phyloP scores from a whole-genome alignment of 2,888 invertebrate genomes.

The Diarsia brunnea region DNA sequence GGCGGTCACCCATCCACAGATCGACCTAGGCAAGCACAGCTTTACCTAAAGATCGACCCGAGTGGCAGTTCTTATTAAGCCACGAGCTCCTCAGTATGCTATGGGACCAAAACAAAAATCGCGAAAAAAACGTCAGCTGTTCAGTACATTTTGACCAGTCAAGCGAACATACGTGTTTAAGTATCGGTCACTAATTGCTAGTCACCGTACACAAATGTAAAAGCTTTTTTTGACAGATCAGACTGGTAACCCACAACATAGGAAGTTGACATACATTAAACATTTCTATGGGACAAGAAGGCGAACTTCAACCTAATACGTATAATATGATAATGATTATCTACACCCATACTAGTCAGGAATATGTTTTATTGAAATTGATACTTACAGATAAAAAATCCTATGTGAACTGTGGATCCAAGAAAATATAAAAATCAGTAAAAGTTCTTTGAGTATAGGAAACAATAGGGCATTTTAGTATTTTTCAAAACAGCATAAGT shows the following conservation, averaged over 20 bases:
- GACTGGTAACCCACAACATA: neutral
- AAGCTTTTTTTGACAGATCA: neutral
- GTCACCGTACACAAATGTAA: neutral
- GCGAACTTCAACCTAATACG: neutral
- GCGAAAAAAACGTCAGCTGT: no score
- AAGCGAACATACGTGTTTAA: no score
- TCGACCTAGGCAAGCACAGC: no score
- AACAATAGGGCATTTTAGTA: neutral
- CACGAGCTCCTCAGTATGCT: no score
- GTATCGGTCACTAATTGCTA: no score
- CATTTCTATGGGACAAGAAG: neutral
- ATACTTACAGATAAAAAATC: slow-evolving; percentile 18
- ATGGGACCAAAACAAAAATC: no score
- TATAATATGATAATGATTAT: slow-evolving; percentile 1
- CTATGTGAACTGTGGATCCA: slow-evolving; percentile 7
- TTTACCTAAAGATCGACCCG: no score
- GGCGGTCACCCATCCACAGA: no score
- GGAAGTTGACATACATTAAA: neutral
- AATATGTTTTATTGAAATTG: neutral
- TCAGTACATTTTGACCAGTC: no score
- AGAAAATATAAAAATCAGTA: slow-evolving; percentile 4
- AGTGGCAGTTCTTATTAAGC: no score
- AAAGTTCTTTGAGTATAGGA: neutral
- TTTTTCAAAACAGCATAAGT: neutral
- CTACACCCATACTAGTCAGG: neutral